Evolutionary conservation across 2,888 invertebrate genomes (phyloP).

Genomic region (Microchrysa polita): DNA sequence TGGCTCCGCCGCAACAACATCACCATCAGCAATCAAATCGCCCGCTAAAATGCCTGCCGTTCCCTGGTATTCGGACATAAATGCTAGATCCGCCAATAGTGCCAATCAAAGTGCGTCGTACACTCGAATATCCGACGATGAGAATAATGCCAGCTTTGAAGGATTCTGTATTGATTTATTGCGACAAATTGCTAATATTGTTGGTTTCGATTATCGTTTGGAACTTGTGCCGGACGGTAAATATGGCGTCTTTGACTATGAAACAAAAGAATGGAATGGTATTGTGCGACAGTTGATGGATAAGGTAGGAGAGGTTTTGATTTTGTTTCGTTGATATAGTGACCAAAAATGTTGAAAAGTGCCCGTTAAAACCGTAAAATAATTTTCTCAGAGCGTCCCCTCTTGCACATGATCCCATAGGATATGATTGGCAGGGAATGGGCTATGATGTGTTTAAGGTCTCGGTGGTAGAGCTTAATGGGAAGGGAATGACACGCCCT

Average conservation of each 20-base stretch:
- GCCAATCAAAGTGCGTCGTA: neutral
- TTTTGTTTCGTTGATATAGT: too few species aligned
- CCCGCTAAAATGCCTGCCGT: neutral
- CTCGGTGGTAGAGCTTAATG: too few species aligned
- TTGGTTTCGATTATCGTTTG: conserved; percentile 88
- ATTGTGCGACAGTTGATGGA: conserved; percentile 88
- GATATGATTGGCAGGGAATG: too few species aligned
- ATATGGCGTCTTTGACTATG: conserved; percentile 89
- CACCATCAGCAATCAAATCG: neutral
- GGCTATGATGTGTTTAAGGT: too few species aligned
- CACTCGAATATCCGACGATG: neutral
- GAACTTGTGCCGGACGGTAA: conserved; percentile 85
- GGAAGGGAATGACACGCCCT: too few species aligned
- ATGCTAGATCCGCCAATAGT: neutral
- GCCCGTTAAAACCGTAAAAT: too few species aligned
- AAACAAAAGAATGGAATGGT: conserved; percentile 90
- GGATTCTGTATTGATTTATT: conserved; percentile 80
- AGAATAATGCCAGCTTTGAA: conserved; percentile 71
- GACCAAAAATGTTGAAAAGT: too few species aligned
- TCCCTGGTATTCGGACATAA: too few species aligned
- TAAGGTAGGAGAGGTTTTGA: too few species aligned
- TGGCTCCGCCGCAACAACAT: neutral
- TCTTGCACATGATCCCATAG: too few species aligned
- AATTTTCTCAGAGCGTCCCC: too few species aligned
- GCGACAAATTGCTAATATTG: conserved; percentile 70